These are phyloP conservation scores for Corvus hawaiiensis DNA, from an alignment of 2,113 vertebrate species.

Conservation along the genomic window DNA sequence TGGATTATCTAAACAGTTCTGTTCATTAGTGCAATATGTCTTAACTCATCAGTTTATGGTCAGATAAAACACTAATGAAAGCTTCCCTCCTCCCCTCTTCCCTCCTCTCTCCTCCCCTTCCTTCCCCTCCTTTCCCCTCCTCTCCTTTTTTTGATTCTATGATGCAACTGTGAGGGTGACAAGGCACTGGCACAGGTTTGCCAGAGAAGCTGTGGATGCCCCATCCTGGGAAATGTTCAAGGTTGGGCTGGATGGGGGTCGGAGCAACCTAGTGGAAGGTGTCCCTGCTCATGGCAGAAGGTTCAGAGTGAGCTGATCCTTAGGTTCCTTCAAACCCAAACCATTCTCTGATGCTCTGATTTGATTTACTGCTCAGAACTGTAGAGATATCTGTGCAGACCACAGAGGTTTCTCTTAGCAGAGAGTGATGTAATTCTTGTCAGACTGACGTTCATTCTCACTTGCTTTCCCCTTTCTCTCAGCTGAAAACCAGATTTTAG, in stretches of 20 bases:
- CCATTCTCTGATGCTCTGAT: not conserved
- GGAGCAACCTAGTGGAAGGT: not conserved
- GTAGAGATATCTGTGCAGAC: not conserved
- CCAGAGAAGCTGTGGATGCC: not conserved
- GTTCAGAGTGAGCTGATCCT: not conserved
- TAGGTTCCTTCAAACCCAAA: not conserved
- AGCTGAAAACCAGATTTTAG: not conserved
- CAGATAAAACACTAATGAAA: not conserved
- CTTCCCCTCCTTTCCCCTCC: rapidly evolving
- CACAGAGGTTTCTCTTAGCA: not conserved
- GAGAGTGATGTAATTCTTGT: not conserved
- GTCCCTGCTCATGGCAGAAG: not conserved
- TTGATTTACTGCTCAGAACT: not conserved
- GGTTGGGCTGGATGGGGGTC: not conserved
- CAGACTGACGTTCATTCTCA: not conserved
- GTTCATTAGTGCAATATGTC: not conserved
- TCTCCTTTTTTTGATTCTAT: not conserved
- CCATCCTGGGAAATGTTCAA: not conserved
- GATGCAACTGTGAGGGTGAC: not conserved
- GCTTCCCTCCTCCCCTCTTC: not conserved
- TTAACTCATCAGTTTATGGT: not conserved
- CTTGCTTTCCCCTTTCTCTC: not conserved
- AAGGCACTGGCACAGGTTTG: not conserved
- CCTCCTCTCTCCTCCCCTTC: not conserved
- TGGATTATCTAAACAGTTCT: not conserved